Evolutionary conservation across 2,113 vertebrate genomes (phyloP).

Genomic region (Onychostoma macrolepis): DNA sequence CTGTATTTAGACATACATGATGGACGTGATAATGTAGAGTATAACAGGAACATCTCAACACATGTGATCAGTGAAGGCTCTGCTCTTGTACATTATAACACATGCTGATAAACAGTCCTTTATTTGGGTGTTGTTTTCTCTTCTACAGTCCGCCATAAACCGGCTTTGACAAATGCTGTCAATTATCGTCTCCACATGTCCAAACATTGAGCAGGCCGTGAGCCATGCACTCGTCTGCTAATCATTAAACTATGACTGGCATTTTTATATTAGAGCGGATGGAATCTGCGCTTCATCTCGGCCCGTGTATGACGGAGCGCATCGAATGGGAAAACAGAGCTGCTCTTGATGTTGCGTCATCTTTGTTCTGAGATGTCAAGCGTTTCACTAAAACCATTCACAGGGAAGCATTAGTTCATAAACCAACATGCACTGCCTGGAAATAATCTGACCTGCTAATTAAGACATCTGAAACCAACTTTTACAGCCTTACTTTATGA

Average conservation of each 20-base stretch:
- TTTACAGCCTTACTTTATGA: not conserved
- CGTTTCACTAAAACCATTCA: not conserved
- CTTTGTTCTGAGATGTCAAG: not conserved
- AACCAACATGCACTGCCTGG: not conserved
- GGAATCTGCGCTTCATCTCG: not conserved
- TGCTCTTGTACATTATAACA: conserved; percentile 1
- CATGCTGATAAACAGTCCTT: not conserved
- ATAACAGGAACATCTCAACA: not conserved
- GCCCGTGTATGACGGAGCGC: not conserved
- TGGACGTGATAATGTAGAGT: not conserved
- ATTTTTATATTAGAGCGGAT: conserved; percentile 13
- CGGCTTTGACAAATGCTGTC: conserved; percentile 30
- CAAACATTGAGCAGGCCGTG: not conserved
- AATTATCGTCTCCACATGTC: conserved; percentile 43
- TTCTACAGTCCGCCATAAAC: not conserved
- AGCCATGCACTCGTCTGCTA: conserved; percentile 43
- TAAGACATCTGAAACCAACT: not conserved
- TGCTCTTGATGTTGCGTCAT: not conserved
- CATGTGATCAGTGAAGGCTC: not conserved
- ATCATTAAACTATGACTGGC: conserved; percentile 45
- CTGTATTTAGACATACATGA: not conserved
- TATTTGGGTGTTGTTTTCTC: conserved; percentile 6
- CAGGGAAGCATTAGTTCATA: not conserved
- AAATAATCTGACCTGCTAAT: not conserved
- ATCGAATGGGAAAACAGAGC: not conserved